Percentiles rank a stretch among this genome's conserved stretches.
phyloP scores from a whole-genome alignment of 1,140 invertebrate species.

The Charaxes varanes region DNA sequence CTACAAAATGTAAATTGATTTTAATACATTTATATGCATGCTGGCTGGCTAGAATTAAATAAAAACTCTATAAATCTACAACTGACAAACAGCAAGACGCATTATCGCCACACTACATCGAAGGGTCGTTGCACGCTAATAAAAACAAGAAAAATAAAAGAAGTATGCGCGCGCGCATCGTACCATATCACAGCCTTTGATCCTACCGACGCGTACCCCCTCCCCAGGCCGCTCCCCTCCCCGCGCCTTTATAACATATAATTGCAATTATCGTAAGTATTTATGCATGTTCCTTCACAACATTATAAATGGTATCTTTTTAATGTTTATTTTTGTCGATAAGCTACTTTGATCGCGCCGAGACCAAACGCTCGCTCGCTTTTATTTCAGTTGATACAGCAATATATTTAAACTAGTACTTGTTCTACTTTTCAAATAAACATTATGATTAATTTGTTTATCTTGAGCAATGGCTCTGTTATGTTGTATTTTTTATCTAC shows the following conservation, averaged over 20 bases:
- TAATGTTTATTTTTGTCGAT: constrained; percentile 10
- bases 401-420: too few relatives aligned
- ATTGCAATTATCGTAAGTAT: constrained; percentile 22
- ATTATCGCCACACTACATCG: constrained; percentile 4
- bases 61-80: too few relatives aligned
- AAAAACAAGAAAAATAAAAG: constrained; percentile 12
- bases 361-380: too few relatives aligned
- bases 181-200: constrained; percentile 10
- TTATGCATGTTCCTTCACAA: constrained; percentile 13
- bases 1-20: too few relatives aligned
- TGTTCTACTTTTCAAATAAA: too few relatives aligned
- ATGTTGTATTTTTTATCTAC: too few relatives aligned
- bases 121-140: constrained; percentile 15
- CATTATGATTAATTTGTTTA: too few relatives aligned
- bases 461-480: too few relatives aligned
- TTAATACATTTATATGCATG: too few relatives aligned
- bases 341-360: neutral
- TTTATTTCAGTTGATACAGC: too few relatives aligned
- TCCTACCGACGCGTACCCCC: constrained; percentile 8
- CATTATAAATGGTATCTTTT: constrained; percentile 18
- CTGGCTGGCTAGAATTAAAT: too few relatives aligned
- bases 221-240: neutral
- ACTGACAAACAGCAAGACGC: too few relatives aligned
- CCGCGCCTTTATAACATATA: constrained; percentile 17
- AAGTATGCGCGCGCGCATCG: constrained; percentile 13